Percentiles rank a stretch among this genome's conserved stretches.
These are phyloP conservation scores for Calyptommatus sinebrachiatus DNA, from an alignment of 2,113 vertebrate genomes.

Conservation along the genomic window DNA sequence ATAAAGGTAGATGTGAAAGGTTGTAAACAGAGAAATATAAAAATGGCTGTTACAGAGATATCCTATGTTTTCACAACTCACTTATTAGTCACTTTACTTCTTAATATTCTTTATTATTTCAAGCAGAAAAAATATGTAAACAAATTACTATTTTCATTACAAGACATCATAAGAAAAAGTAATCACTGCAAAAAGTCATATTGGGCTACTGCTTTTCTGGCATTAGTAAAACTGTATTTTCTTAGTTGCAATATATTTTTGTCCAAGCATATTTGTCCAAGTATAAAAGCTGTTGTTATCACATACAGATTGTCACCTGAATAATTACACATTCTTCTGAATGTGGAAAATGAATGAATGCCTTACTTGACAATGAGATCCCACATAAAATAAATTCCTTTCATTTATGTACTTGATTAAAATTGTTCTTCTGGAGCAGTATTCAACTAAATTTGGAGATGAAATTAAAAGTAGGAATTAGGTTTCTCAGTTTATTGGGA, in stretches of 20 bases:
- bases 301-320: neutral
- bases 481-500: constrained; percentile 32
- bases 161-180: constrained; percentile 49
- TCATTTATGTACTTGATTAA: constrained; percentile 1
- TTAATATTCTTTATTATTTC: constrained; percentile 36
- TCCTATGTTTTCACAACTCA: neutral
- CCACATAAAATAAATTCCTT: constrained; percentile 4
- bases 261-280: constrained; percentile 4
- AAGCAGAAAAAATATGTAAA: constrained; percentile 54
- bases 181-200: constrained; percentile 46
- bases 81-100: constrained; percentile 24
- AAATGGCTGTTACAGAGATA: fast-evolving
- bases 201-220: constrained; percentile 34
- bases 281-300: constrained; percentile 11
- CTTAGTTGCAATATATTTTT: constrained; percentile 41
- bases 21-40: neutral
- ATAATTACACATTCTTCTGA: constrained; percentile 34
- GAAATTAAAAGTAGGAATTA: neutral
- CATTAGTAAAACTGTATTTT: constrained; percentile 34
- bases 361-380: constrained; percentile 5
- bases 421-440: neutral
- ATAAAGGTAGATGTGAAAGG: neutral
- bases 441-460: constrained; percentile 8
- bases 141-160: constrained; percentile 42
- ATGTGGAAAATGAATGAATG: neutral